These are phyloP conservation scores for Apostichopus parvimensis DNA, from an alignment of 35 echinoderm and acorn worm species.

Conservation along the genomic window DNA sequence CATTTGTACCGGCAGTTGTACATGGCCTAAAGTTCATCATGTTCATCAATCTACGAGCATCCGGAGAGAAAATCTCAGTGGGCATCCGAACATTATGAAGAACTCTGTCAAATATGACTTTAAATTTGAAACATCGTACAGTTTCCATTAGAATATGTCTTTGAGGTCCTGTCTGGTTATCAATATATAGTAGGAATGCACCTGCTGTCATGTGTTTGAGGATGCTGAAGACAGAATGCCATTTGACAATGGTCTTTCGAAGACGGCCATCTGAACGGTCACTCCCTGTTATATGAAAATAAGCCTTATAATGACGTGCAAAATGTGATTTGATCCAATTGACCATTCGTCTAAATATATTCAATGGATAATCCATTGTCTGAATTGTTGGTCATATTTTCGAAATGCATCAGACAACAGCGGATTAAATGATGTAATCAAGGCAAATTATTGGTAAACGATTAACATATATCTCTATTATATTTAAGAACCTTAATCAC, in stretches of 20 bases:
- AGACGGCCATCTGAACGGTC: background rate
- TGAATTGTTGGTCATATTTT: too few relatives aligned
- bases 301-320: too few relatives aligned
- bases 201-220: background rate
- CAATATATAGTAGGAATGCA: background rate
- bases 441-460: too few relatives aligned
- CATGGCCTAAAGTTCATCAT: background rate
- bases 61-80: background rate
- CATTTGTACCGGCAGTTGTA: slow-evolving; percentile 6
- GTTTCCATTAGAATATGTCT: background rate
- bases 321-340: too few relatives aligned
- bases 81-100: background rate
- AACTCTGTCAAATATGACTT: slow-evolving; percentile 1
- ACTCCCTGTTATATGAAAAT: background rate
- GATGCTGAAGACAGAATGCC: slow-evolving; percentile 26
- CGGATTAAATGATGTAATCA: too few relatives aligned
- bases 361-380: too few relatives aligned
- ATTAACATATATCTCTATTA: too few relatives aligned
- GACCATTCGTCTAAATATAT: too few relatives aligned
- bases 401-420: too few relatives aligned
- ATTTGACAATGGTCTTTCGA: background rate
- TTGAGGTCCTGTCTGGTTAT: background rate
- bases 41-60: background rate
- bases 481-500: too few relatives aligned
- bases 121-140: background rate